Evolutionary conservation across 2,888 invertebrate genomes (phyloP).

Genomic region (Hypolimnas misippus): DNA sequence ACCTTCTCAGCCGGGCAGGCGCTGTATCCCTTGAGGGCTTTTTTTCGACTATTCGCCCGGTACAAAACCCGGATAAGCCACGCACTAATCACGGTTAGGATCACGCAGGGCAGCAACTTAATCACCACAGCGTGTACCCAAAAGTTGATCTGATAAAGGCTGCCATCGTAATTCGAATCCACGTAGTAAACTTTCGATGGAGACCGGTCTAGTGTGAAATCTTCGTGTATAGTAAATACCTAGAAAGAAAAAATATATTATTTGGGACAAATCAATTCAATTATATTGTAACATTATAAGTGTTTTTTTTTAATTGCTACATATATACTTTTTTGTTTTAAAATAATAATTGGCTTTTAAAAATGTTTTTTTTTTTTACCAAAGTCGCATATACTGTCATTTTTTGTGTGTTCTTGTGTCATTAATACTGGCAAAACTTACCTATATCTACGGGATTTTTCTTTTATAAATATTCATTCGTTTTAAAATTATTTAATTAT

Average conservation of each 20-base stretch:
- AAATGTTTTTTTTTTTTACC: no score
- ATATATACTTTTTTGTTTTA: background rate
- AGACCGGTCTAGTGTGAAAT: constrained; percentile 54
- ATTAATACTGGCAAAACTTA: no score
- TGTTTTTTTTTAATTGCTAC: no score
- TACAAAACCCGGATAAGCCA: constrained; percentile 89
- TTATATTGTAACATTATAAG: no score
- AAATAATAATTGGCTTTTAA: no score
- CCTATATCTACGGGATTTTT: no score
- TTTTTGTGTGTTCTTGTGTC: no score
- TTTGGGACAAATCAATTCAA: background rate
- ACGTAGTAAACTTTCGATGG: constrained; percentile 74
- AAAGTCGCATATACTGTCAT: no score
- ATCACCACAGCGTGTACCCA: constrained; percentile 92
- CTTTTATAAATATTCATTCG: background rate
- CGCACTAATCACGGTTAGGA: constrained; percentile 89
- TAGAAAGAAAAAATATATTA: constrained; percentile 49
- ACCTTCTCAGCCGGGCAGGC: constrained; percentile 69
- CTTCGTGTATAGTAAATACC: constrained; percentile 76
- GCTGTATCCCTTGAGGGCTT: constrained; percentile 80
- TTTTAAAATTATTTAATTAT: no score
- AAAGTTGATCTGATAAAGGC: constrained; percentile 88
- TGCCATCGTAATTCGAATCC: constrained; percentile 83
- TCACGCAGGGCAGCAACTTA: constrained; percentile 91
- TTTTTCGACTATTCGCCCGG: constrained; percentile 87